Base-by-base conservation (phyloP, 1,140 invertebrate species). In the Drosophila teissieri region DNA sequence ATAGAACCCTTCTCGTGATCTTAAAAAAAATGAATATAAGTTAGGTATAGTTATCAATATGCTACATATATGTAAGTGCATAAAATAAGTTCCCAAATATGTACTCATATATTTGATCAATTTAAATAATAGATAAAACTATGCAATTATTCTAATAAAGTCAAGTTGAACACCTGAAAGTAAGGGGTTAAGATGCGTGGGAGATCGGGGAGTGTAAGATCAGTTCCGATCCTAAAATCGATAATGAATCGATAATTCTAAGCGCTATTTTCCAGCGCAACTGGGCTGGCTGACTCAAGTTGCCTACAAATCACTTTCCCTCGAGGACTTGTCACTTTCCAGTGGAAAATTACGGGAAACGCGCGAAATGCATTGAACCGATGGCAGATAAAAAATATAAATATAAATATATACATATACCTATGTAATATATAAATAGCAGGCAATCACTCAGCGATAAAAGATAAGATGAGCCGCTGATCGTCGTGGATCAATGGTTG, bases 151-250 rank as follows among this genome's bases (percentile, higher is more conserved):
- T n/a, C 6, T 42, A 3, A 7, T 42, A 17, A 42, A 42, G 39
- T 17, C 8, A 17, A 24, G 22, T 0, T 4, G 22, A 24, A 3
- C 22, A 24, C 3, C 22, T 24, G 8, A 3, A 11, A 17, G 1
- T 57, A 10, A 1, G 14, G 60, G 56, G 60, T 62, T 58, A 62
- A 62, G 17, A 17, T 34, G 24, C n/a, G 53, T 58, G 60, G 37
- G 52, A 19, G 17, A 22, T 15, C 19, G 49, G 27, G 14, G 45
- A 4, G n/a, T 57, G 2, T 34, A 24, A 19, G 24, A 40, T 31
- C 12, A 40, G 19, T 31, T 42, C 11, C 12, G 31, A 52, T 19
- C 19, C 3, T 17, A 40, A 22, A 22, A 57, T 19, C 12, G 5
- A 27, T 27, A 56, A 19, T 31, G n/a, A 4, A 19, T 55, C n/a